phyloP scores from a whole-genome alignment of 2,888 invertebrate species.

The Orchesellides sinensis region DNA sequence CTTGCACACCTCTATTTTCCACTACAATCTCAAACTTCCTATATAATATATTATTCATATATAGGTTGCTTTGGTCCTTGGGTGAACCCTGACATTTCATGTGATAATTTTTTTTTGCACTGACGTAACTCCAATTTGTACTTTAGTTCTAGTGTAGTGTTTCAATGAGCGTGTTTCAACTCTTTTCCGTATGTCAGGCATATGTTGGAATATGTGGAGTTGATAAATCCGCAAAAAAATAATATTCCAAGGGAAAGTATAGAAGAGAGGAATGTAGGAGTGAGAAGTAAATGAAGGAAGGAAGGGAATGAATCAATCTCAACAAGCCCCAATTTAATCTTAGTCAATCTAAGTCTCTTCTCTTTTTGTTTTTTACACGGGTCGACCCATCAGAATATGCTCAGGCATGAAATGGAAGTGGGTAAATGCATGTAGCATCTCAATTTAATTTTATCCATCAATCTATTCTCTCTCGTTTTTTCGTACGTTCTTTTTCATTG shows the following conservation, averaged over 20 bases:
- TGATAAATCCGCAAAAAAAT: not conserved
- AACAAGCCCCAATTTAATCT: conserved; percentile 1
- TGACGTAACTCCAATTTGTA: conserved; percentile 8
- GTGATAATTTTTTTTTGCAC: not conserved
- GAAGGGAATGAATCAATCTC: not conserved
- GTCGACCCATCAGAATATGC: too few species aligned
- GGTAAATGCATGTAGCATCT: too few species aligned
- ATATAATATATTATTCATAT: too few species aligned
- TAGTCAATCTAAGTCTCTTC: too few species aligned
- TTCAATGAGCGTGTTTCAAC: not conserved
- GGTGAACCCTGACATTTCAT: conserved; percentile 29
- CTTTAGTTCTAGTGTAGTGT: not conserved
- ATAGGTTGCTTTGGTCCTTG: not conserved
- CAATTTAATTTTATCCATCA: too few species aligned
- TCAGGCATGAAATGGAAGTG: too few species aligned
- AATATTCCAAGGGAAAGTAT: not conserved
- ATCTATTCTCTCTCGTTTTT: too few species aligned
- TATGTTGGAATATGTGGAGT: not conserved
- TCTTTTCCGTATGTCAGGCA: not conserved
- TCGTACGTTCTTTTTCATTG: too few species aligned
- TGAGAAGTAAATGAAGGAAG: too few species aligned
- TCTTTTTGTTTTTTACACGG: too few species aligned
- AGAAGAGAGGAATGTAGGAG: too few species aligned
- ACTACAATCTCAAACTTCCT: not conserved
- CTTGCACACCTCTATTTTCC: not conserved